These are phyloP conservation scores for Helicolenus hilgendorfi DNA, from an alignment of 2,797 vertebrate species.

Conservation along the genomic window DNA sequence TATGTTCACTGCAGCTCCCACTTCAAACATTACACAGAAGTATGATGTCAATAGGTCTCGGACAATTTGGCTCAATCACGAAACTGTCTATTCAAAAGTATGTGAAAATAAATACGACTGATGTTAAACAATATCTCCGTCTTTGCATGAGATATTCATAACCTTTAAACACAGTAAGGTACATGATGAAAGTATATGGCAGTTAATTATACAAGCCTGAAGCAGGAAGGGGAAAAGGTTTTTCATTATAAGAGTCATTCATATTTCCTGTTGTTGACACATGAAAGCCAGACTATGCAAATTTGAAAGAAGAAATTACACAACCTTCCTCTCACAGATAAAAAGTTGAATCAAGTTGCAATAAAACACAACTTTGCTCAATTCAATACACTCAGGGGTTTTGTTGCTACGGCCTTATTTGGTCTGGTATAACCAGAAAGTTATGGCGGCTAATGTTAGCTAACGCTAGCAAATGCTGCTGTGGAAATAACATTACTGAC, in stretches of 20 bases:
- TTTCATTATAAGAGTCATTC: neutral
- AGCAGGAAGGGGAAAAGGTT: neutral
- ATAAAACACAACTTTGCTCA: neutral
- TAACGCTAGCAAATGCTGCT: neutral
- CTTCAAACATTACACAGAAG: conserved; percentile 75
- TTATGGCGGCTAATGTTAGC: neutral
- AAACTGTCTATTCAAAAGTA: conserved; percentile 41
- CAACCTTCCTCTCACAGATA: neutral
- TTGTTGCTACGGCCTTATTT: neutral
- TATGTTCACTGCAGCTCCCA: conserved; percentile 61
- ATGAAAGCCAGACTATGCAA: neutral
- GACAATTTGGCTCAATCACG: conserved; percentile 69
- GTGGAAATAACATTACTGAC: neutral
- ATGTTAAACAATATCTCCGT: conserved; percentile 44
- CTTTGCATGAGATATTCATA: conserved; percentile 21
- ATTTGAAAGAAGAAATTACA: neutral
- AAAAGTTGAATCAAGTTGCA: neutral
- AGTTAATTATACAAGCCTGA: conserved; percentile 4
- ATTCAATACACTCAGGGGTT: neutral
- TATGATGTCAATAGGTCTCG: conserved; percentile 75
- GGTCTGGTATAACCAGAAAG: neutral
- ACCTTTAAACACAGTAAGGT: conserved; percentile 4
- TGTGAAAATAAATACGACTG: conserved; percentile 69
- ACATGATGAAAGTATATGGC: neutral
- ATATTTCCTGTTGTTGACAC: neutral